Conservation (phyloP, 2,797 vertebrate genomes). For the Benthosema pterotum region DNA sequence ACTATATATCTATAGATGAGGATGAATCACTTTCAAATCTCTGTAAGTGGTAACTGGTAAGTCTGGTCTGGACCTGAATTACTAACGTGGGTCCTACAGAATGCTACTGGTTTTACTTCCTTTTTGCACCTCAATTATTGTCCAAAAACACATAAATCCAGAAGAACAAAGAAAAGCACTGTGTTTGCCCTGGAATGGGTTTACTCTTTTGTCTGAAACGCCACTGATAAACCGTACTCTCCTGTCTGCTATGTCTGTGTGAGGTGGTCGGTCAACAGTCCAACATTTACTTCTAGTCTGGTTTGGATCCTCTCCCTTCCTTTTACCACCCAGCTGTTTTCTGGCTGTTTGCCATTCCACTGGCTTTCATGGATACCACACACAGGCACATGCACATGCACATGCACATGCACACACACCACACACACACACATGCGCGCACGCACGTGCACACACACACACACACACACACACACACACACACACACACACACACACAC, state of each 20-base stretch:
- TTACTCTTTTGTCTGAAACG: slow-evolving; percentile 37
- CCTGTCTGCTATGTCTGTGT: slow-evolving; percentile 58
- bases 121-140: slow-evolving; percentile 19
- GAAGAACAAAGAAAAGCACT: slow-evolving; percentile 21
- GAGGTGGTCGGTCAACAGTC: slow-evolving; percentile 62
- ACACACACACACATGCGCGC: no score
- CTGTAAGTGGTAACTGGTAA: not conserved
- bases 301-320: slow-evolving; percentile 50
- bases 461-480: no score
- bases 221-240: slow-evolving; percentile 52
- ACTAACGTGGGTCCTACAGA: not conserved
- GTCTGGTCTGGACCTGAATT: not conserved
- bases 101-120: not conserved
- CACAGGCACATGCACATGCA: slow-evolving; percentile 4
- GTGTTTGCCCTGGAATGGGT: slow-evolving; percentile 37
- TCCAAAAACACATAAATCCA: slow-evolving; percentile 23
- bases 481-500: no score
- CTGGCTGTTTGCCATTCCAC: slow-evolving; percentile 63
- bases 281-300: slow-evolving; percentile 68
- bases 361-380: slow-evolving; percentile 59
- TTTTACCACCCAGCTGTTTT: slow-evolving; percentile 62
- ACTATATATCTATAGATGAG: not conserved
- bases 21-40: not conserved
- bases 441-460: no score
- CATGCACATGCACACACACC: no score